A percentile compares a stretch with the other conserved stretches of the same genome.
phyloP scores from a whole-genome alignment of 2,113 vertebrate genomes.

The Gasterosteus nipponicus region DNA sequence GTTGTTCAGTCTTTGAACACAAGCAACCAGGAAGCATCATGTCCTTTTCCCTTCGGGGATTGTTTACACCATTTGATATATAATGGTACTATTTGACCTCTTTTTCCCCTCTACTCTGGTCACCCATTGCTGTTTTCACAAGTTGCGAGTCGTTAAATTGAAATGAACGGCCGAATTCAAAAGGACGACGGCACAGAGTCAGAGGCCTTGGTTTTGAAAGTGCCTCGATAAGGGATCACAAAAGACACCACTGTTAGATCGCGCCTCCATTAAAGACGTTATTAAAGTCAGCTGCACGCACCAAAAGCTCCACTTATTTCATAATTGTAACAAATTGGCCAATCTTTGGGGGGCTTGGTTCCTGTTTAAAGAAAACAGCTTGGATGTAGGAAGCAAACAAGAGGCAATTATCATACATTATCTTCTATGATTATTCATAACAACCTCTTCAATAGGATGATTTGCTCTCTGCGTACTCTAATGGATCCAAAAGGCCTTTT shows the following conservation, averaged over 20 bases:
- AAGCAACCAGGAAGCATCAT: not conserved
- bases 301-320: not conserved
- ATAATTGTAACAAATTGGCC: not conserved
- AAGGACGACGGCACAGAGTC: not conserved
- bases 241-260: not conserved
- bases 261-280: conserved; percentile 2
- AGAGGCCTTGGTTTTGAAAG: not conserved
- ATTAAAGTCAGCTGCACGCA: not conserved
- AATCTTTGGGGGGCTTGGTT: not conserved
- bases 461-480: not conserved
- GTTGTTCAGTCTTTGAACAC: not conserved
- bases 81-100: conserved; percentile 3
- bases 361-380: not conserved
- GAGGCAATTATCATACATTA: not conserved
- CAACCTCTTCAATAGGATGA: not conserved
- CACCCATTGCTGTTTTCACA: not conserved
- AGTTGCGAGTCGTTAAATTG: not conserved
- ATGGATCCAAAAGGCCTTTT: conserved; percentile 8
- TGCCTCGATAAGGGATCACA: not conserved
- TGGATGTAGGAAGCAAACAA: not conserved
- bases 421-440: conserved; percentile 1
- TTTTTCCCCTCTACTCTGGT: not conserved
- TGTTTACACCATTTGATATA: conserved; percentile 10
- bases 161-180: not conserved
- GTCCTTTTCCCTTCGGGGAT: not conserved